Percentiles rank a stretch among this genome's conserved stretches.
phyloP scores from a whole-genome alignment of 2,797 vertebrate species.

The Poeciliopsis paucimaculata region DNA sequence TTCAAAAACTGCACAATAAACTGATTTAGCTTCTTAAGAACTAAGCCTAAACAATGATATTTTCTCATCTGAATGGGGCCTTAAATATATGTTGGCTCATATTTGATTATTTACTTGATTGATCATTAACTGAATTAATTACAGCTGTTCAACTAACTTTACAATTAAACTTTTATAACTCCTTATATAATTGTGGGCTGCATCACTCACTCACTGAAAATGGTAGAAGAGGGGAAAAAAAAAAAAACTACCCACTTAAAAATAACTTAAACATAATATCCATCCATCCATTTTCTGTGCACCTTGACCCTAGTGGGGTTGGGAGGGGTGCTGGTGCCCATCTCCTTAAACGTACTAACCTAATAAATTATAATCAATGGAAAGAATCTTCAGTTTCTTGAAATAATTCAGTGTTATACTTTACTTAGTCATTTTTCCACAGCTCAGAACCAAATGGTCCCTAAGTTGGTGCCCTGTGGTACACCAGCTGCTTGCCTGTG shows the following conservation, averaged over 20 bases:
- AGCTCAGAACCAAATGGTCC: conserved; percentile 47
- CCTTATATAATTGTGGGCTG: conserved; percentile 14
- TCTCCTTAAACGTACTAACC: conserved; percentile 19
- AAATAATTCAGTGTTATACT: conserved; percentile 60
- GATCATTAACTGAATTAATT: conserved; percentile 10
- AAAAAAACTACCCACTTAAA: conserved; percentile 24
- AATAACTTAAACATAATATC: conserved; percentile 14
- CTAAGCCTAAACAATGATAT: not conserved
- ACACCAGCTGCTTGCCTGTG: conserved; percentile 38
- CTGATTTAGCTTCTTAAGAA: not conserved
- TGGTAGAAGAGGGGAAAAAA: conserved; percentile 25
- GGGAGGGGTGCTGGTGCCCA: too few relatives aligned
- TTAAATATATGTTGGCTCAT: conserved; percentile 5
- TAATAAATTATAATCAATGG: conserved; percentile 53
- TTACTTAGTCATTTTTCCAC: conserved; percentile 55
- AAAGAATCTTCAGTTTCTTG: conserved; percentile 44
- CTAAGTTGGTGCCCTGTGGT: conserved; percentile 24
- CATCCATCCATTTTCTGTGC: too few relatives aligned
- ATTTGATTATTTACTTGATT: conserved; percentile 23
- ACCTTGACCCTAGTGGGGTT: too few relatives aligned
- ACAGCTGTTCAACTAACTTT: conserved; percentile 16
- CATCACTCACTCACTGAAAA: conserved; percentile 15
- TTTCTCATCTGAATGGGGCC: not conserved
- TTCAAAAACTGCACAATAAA: not conserved
- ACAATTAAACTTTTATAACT: conserved; percentile 17